Percentiles rank a stretch among this genome's conserved stretches.
These are phyloP conservation scores for Scatophagus argus DNA, from an alignment of 2,113 vertebrate genomes.

Conservation along the genomic window DNA sequence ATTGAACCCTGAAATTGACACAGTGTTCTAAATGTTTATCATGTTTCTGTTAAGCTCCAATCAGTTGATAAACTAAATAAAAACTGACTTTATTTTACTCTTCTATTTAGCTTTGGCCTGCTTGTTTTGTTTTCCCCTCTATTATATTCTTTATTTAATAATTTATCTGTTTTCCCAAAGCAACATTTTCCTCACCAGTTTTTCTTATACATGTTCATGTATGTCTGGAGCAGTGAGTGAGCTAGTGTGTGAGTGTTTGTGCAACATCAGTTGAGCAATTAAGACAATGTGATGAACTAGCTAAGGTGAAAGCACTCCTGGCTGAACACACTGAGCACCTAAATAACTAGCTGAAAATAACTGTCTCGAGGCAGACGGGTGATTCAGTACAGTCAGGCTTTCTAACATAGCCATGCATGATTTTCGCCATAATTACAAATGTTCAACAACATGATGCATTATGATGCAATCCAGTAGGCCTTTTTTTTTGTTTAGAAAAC, in stretches of 20 bases:
- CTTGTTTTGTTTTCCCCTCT: background rate
- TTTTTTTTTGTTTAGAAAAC: background rate
- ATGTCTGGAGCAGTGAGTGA: background rate
- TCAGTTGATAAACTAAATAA: background rate
- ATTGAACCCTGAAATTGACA: background rate
- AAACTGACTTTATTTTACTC: background rate
- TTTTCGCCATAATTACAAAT: background rate
- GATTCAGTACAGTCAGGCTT: too few species aligned
- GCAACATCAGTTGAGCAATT: background rate
- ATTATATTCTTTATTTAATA: background rate
- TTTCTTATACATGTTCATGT: background rate
- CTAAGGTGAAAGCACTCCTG: background rate
- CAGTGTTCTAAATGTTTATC: background rate
- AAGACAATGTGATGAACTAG: too few species aligned
- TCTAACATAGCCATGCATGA: background rate
- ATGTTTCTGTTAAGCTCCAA: too few species aligned
- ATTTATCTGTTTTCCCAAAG: background rate
- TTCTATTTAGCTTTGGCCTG: background rate
- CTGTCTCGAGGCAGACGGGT: background rate
- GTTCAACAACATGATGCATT: background rate
- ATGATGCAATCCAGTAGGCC: background rate
- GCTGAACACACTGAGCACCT: background rate
- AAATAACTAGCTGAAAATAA: background rate
- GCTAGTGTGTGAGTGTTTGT: background rate
- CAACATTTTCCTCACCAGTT: background rate